phyloP scores from a whole-genome alignment of 2,797 vertebrate species.

The Chelidonichthys spinosus region DNA sequence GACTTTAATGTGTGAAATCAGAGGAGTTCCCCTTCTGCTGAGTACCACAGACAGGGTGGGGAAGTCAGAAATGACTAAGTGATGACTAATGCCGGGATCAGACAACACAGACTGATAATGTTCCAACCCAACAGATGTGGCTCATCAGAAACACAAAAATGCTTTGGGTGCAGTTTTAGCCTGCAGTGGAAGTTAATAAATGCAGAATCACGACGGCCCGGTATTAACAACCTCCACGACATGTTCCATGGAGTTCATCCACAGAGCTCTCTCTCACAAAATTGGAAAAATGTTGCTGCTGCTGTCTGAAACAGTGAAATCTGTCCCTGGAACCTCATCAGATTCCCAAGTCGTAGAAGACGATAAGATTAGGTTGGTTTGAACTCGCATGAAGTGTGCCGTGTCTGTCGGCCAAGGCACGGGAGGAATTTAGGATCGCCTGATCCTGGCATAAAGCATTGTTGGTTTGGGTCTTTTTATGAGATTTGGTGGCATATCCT shows the following conservation, averaged over 20 bases:
- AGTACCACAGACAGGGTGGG: background rate
- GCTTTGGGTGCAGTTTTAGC: background rate
- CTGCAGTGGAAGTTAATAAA: background rate
- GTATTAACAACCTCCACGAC: background rate
- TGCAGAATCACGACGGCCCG: background rate
- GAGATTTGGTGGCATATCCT: background rate
- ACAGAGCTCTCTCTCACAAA: background rate
- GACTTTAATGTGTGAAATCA: background rate
- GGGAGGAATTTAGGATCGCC: background rate
- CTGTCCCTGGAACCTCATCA: background rate
- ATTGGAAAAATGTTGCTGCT: background rate
- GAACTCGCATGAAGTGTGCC: no score
- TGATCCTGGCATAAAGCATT: background rate
- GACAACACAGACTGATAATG: conserved; percentile 2
- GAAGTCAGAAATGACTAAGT: background rate
- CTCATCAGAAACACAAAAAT: conserved; percentile 2
- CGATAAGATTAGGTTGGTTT: background rate
- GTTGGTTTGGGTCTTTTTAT: background rate
- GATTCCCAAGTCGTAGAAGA: background rate
- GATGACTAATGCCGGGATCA: conserved; percentile 10
- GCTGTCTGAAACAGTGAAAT: background rate
- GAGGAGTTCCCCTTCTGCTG: background rate
- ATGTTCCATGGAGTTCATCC: background rate
- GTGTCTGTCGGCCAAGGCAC: background rate
- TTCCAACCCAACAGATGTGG: background rate